phyloP scores from a whole-genome alignment of 64 coral and sea anemone species.

The Dendrophyllia cribrosa region DNA sequence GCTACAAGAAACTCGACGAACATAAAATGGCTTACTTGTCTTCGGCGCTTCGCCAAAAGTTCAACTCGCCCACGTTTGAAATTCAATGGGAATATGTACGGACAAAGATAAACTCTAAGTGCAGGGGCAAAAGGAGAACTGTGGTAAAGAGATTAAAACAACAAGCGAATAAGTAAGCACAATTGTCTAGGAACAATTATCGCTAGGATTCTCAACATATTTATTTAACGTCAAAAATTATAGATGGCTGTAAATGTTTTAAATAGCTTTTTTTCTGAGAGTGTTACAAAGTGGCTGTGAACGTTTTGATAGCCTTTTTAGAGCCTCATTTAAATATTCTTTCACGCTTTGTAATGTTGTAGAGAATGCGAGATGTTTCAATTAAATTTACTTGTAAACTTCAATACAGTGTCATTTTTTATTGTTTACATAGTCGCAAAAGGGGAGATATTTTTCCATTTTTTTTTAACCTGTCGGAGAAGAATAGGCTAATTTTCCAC shows the following conservation, averaged over 20 bases:
- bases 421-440: too few species aligned
- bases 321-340: too few species aligned
- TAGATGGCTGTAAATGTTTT: neutral
- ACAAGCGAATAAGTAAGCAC: neutral
- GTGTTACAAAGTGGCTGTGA: too few species aligned
- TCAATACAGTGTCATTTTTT: too few species aligned
- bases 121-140: slow-evolving; percentile 42
- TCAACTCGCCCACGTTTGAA: slow-evolving; percentile 14
- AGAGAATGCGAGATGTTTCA: too few species aligned
- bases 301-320: too few species aligned
- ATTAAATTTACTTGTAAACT: too few species aligned
- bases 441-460: too few species aligned
- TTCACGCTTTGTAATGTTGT: too few species aligned
- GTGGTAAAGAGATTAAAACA: neutral
- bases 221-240: neutral
- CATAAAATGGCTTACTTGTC: slow-evolving; percentile 1
- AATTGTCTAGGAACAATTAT: neutral
- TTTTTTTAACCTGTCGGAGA: too few species aligned
- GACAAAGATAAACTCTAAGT: slow-evolving; percentile 3
- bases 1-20: slow-evolving; percentile 16
- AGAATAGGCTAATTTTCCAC: too few species aligned
- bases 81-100: slow-evolving; percentile 17
- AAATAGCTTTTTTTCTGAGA: too few species aligned
- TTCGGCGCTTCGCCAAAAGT: slow-evolving; percentile 35
- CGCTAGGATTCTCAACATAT: neutral